Evolutionary conservation across 23 tunicate genomes (phyloP), one percentile per base, ranked within the genome.

Genomic region (Trididemnum clinides): DNA sequence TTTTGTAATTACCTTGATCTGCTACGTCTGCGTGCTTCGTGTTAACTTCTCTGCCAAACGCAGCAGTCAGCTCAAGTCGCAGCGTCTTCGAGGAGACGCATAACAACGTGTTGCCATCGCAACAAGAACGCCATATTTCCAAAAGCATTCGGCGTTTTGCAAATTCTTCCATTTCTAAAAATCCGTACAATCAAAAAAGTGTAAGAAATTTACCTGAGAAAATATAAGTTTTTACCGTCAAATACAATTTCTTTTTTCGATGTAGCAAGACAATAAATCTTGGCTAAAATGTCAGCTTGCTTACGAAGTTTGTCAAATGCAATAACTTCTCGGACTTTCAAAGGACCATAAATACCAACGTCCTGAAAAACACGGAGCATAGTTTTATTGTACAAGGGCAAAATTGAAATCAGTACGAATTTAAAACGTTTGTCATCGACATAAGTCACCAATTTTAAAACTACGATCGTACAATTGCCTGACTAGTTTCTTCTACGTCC

Each of bases 41-140:
- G 28, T 90, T 71, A 1, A 91, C 81, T 33, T 84, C 89, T 18
- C 83, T 33, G 12, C 90, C 87, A 91, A 51, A 87, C 58, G 50
- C 90, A 12, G 90, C 64, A 39, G n/a, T 69, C 3, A 96, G 44
- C 75, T 96, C 99, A 50, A 90, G 64, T 3, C 96, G 54, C 18
- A 90, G 57, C 19, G 87, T 96, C 71, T 90, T 89, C 4, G 84
- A 89, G 64, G 72, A 79, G 38, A 89, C 86, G 57, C 88, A 85
- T 5, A 96, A 57, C 28, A 82, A 66, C 30, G 78, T 77, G 38
- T 74, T 71, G 19, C 92, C 96, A 57, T 91, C 93, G 51, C 97
- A 91, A 39, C 90, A 88, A 7, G 99, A 96, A 32, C 88, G 80
- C 99, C 99, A 96, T 73, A 90, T 50, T 71, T 90, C 90, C 15